Percentiles rank a stretch among this genome's conserved stretches.
phyloP scores from a whole-genome alignment of 2,113 vertebrate species.

The Sigmodon hispidus region DNA sequence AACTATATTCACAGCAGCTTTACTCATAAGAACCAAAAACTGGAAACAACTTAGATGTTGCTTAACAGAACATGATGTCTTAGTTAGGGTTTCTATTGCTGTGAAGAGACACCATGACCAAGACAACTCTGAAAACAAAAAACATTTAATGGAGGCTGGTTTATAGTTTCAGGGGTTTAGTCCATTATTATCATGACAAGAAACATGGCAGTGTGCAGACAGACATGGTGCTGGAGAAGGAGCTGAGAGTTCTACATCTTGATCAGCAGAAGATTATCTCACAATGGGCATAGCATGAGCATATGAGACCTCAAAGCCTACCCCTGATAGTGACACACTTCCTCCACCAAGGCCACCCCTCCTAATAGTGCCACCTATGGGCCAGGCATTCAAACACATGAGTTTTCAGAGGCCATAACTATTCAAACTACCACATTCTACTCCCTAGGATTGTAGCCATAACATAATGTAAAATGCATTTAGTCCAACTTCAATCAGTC shows the following conservation, averaged over 20 bases:
- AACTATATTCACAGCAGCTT: not conserved
- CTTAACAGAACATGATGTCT: not conserved
- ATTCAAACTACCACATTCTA: not conserved
- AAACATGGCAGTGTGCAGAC: not conserved
- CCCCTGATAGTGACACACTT: not conserved
- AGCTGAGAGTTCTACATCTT: not conserved
- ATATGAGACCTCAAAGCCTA: not conserved
- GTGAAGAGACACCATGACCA: no score
- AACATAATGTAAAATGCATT: not conserved
- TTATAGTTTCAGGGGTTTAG: no score
- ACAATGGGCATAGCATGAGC: not conserved
- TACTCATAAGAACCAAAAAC: not conserved
- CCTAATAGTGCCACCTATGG: not conserved
- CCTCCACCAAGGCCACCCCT: not conserved
- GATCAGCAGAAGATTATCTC: not conserved
- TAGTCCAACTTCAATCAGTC: not conserved
- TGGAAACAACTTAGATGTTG: not conserved
- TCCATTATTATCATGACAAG: not conserved
- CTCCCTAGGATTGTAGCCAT: not conserved
- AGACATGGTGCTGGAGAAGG: not conserved
- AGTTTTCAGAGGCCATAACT: not conserved
- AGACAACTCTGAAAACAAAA: no score
- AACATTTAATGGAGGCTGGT: no score
- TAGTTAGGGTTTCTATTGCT: no score
- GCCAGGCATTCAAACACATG: not conserved